phyloP scores from a whole-genome alignment of 1,140 invertebrate genomes.

The Trichonephila clavipes region DNA sequence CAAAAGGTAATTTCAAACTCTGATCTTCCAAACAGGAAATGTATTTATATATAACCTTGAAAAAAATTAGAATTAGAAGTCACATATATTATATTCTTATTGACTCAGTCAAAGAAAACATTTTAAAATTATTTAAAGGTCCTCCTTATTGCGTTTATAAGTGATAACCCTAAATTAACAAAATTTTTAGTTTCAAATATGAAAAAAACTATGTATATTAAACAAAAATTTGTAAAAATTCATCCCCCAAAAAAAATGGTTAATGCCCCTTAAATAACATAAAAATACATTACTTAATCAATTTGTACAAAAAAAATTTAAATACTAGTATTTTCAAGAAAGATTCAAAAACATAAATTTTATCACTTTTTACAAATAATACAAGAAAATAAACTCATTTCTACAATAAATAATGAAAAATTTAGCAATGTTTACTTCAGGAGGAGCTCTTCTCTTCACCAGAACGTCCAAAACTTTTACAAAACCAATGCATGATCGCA shows the following conservation, averaged over 20 bases:
- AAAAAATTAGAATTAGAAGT: neutral
- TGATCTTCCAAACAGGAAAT: neutral
- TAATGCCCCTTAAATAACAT: neutral
- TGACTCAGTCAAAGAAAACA: neutral
- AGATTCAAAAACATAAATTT: too few relatives aligned
- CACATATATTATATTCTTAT: neutral
- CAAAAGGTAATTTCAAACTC: constrained; percentile 1
- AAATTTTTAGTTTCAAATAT: too few relatives aligned
- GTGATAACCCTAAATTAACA: neutral
- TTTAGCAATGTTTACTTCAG: constrained; percentile 15
- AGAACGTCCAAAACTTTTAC: neutral
- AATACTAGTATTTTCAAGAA: neutral
- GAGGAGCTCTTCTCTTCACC: neutral
- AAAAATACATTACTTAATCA: neutral
- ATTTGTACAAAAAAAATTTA: neutral
- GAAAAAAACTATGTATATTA: too few relatives aligned
- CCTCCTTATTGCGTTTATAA: neutral
- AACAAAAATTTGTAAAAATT: neutral
- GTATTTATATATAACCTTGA: constrained; percentile 18
- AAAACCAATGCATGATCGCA: constrained; percentile 4
- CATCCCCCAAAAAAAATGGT: neutral
- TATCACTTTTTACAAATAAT: too few relatives aligned
- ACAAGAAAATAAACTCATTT: neutral
- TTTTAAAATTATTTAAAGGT: neutral
- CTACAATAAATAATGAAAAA: neutral